Evolutionary conservation across 2,797 vertebrate species (phyloP).

Genomic region (Sebastes trivittatus): DNA sequence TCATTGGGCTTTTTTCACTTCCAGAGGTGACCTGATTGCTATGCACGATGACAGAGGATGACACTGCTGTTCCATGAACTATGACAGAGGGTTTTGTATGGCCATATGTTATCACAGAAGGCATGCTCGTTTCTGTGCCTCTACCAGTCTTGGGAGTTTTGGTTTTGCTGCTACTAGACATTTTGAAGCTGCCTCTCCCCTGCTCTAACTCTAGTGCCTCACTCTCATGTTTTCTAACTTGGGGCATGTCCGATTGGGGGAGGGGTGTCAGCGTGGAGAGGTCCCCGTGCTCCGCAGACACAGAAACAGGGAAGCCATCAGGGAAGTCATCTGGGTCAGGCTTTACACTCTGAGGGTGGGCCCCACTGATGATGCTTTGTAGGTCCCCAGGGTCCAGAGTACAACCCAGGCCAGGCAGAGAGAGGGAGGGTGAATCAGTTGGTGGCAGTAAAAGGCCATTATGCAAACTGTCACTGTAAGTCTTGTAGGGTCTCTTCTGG

Average conservation of each 20-base stretch:
- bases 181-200: slow-evolving; percentile 67
- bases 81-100: slow-evolving; percentile 90
- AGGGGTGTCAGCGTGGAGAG: slow-evolving; percentile 52
- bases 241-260: slow-evolving; percentile 54
- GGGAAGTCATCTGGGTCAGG: slow-evolving; percentile 81
- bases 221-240: slow-evolving; percentile 62
- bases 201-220: slow-evolving; percentile 61
- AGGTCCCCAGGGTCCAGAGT: slow-evolving; percentile 75
- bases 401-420: slow-evolving; percentile 77
- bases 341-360: slow-evolving; percentile 78
- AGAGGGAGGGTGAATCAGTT: slow-evolving; percentile 65
- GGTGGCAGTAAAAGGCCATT: slow-evolving; percentile 75
- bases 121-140: slow-evolving; percentile 71
- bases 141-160: slow-evolving; percentile 70
- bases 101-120: slow-evolving; percentile 90
- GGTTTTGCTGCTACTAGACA: slow-evolving; percentile 72
- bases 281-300: slow-evolving; percentile 66
- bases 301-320: slow-evolving; percentile 75
- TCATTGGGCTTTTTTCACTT: slow-evolving; percentile 72
- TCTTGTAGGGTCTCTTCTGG: slow-evolving; percentile 93
- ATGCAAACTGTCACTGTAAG: slow-evolving; percentile 87
- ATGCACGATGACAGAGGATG: slow-evolving; percentile 84
- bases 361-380: slow-evolving; percentile 77
- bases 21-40: slow-evolving; percentile 85
- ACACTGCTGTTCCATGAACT: slow-evolving; percentile 85